These are phyloP conservation scores for Anabacerthia variegaticeps DNA, from an alignment of 2,797 vertebrate genomes.

Conservation along the genomic window DNA sequence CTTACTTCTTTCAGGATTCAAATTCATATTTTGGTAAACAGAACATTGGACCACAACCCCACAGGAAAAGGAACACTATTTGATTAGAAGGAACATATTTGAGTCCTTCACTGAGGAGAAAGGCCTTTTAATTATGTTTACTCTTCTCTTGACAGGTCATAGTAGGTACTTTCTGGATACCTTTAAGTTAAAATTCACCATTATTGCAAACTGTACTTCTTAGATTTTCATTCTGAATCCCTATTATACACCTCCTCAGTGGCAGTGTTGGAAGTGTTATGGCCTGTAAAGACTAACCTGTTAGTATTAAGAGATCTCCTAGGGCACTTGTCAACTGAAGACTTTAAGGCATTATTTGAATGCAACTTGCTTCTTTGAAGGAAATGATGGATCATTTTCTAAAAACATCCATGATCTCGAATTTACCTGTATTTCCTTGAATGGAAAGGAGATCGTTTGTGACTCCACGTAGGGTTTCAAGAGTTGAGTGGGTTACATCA, in stretches of 20 bases:
- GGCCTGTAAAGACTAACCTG: neutral
- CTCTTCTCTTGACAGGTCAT: neutral
- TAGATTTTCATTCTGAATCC: neutral
- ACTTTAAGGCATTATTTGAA: neutral
- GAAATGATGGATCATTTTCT: neutral
- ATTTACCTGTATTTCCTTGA: constrained; percentile 91
- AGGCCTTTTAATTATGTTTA: neutral
- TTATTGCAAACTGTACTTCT: neutral
- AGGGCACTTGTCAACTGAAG: neutral
- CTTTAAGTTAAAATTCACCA: neutral
- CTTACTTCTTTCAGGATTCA: neutral
- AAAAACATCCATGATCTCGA: neutral
- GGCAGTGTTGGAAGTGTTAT: neutral
- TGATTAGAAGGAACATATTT: neutral
- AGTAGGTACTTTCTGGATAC: neutral
- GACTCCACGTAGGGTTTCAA: constrained; percentile 90
- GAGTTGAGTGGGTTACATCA: constrained; percentile 90
- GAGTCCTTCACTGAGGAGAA: neutral
- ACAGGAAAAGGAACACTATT: neutral
- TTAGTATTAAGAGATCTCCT: neutral
- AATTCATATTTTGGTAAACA: neutral
- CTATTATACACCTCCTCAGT: neutral
- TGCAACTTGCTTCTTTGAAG: neutral
- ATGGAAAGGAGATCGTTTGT: constrained; percentile 94
- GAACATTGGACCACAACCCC: neutral